A percentile compares a stretch with the other conserved stretches of the same genome.
Evolutionary conservation across 1,140 invertebrate genomes (phyloP).

Genomic region (Sycobia sp.): DNA sequence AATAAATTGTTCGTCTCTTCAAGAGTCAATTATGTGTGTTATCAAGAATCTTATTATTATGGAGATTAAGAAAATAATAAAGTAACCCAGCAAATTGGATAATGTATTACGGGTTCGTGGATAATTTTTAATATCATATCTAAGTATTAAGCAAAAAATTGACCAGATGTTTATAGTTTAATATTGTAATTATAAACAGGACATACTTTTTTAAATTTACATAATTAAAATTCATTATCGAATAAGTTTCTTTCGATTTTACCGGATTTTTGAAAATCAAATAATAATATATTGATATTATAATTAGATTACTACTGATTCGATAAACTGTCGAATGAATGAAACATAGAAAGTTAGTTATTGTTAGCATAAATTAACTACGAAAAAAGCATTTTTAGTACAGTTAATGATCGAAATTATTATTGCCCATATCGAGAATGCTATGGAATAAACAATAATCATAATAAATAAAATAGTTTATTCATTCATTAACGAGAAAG

Average conservation of each 20-base stretch:
- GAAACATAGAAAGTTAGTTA: conserved; percentile 6
- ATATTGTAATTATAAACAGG: too few species aligned
- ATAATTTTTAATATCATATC: conserved; percentile 15
- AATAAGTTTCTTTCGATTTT: neutral
- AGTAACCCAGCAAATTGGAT: neutral
- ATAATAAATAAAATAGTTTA: neutral
- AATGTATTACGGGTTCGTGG: neutral
- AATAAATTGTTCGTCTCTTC: conserved; percentile 23
- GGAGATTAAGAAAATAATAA: neutral
- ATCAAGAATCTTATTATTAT: neutral
- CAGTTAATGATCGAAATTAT: conserved; percentile 4
- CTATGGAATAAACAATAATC: neutral
- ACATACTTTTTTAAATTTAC: too few species aligned
- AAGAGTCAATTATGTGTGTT: neutral
- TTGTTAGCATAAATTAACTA: conserved; percentile 1
- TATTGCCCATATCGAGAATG: conserved; percentile 11
- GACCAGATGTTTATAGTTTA: too few species aligned
- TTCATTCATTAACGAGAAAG: too few species aligned
- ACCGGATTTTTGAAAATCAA: too few species aligned
- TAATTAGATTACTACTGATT: too few species aligned
- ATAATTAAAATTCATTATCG: neutral
- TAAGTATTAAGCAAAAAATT: neutral
- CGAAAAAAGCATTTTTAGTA: conserved; percentile 21
- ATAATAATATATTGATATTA: too few species aligned
- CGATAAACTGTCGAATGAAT: too few species aligned